phyloP scores from a whole-genome alignment of 1,140 invertebrate genomes.

The Caenorhabditis remanei region DNA sequence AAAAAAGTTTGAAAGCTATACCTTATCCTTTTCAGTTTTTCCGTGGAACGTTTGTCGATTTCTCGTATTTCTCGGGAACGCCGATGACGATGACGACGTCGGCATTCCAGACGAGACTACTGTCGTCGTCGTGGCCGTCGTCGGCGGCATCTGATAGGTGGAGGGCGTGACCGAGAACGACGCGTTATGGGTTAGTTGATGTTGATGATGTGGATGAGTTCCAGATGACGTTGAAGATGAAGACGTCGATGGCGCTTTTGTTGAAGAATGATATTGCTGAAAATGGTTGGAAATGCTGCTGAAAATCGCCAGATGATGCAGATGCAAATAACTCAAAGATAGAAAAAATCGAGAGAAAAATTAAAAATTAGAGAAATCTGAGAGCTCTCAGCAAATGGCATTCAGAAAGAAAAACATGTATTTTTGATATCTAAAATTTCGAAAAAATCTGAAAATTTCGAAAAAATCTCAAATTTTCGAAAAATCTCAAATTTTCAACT shows the following conservation, averaged over 20 bases:
- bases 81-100: slow-evolving; percentile 44
- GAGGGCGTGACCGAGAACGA: slow-evolving; percentile 34
- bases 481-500: background rate
- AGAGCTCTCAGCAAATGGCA: too few relatives aligned
- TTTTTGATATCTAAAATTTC: too few relatives aligned
- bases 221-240: background rate
- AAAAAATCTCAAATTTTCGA: too few relatives aligned
- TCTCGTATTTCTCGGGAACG: slow-evolving; percentile 74
- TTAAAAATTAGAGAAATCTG: too few relatives aligned
- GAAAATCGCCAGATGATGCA: background rate
- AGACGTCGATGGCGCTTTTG: background rate
- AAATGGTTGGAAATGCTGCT: background rate
- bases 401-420: background rate
- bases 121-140: background rate
- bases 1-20: slow-evolving; percentile 36
- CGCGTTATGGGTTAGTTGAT: slow-evolving; percentile 46
- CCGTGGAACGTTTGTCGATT: slow-evolving; percentile 78
- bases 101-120: background rate
- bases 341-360: background rate
- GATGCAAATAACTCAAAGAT: slow-evolving; percentile 46
- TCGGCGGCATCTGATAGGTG: slow-evolving; percentile 78
- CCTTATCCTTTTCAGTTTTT: slow-evolving; percentile 77
- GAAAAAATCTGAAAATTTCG: too few relatives aligned
- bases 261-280: slow-evolving; percentile 19
- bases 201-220: slow-evolving; percentile 26